Evolutionary conservation across 2,888 invertebrate species (phyloP).

Genomic region (Leucophenga montana): DNA sequence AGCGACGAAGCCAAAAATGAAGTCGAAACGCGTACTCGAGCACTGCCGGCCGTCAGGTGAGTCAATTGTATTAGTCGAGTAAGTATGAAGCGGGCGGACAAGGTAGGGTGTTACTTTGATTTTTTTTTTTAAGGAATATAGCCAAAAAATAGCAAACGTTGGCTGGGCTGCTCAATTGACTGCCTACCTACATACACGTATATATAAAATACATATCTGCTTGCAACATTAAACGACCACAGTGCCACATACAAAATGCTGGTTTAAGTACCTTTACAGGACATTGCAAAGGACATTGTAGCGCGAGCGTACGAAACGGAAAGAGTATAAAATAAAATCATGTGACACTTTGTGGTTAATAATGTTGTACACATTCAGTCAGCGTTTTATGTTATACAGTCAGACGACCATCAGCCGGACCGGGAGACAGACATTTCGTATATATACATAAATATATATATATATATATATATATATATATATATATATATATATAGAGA

Average conservation of each 20-base stretch:
- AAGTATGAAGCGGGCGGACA: too few species aligned
- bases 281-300: constrained; percentile 18
- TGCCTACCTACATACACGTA: not conserved
- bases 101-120: too few species aligned
- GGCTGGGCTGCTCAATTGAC: not conserved
- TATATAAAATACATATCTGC: too few species aligned
- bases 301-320: not conserved
- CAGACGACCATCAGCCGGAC: constrained; percentile 31
- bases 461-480: not conserved
- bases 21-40: constrained; percentile 9
- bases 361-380: constrained; percentile 53
- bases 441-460: not conserved
- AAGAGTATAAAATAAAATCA: constrained; percentile 51
- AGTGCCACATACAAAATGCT: constrained; percentile 20
- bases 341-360: constrained; percentile 67
- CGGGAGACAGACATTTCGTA: not conserved
- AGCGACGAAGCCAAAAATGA: not conserved
- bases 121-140: not conserved
- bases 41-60: not conserved
- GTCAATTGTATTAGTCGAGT: not conserved
- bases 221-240: constrained; percentile 24
- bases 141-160: not conserved
- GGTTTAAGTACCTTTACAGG: constrained; percentile 15
- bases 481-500: constrained; percentile 6
- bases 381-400: constrained; percentile 19